phyloP scores from a whole-genome alignment of 2,888 invertebrate species.

The Melanostoma scalare region DNA sequence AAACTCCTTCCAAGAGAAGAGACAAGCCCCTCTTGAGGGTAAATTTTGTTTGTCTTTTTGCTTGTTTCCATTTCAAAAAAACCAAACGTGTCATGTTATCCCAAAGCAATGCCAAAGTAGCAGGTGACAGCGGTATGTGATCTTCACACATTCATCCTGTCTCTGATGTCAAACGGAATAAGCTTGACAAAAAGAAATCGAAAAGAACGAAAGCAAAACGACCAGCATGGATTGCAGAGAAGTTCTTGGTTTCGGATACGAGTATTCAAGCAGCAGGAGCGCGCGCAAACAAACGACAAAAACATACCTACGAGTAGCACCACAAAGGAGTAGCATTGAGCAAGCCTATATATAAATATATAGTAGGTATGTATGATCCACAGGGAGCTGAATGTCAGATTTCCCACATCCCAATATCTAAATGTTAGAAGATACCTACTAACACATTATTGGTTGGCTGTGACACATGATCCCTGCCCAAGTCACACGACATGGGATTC shows the following conservation, averaged over 20 bases:
- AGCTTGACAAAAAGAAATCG: constrained; percentile 64
- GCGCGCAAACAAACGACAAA: constrained; percentile 60
- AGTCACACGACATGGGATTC: constrained; percentile 69
- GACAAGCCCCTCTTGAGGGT: constrained; percentile 46
- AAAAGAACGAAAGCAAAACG: constrained; percentile 19
- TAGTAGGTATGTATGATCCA: constrained; percentile 42
- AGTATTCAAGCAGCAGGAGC: constrained; percentile 65
- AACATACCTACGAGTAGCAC: constrained; percentile 18
- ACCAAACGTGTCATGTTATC: constrained; percentile 74
- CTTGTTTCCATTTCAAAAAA: constrained; percentile 34
- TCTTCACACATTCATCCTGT: constrained; percentile 74
- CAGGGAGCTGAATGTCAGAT: constrained; percentile 67
- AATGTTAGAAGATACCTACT: constrained; percentile 46
- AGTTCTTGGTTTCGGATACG: constrained; percentile 31
- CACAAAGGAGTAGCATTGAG: constrained; percentile 62
- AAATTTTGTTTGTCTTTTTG: constrained; percentile 18
- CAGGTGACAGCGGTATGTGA: constrained; percentile 75
- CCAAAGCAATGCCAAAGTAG: constrained; percentile 66
- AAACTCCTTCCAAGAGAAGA: constrained; percentile 60
- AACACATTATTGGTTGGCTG: constrained; percentile 52
- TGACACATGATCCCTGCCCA: constrained; percentile 70
- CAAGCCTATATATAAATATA: constrained; percentile 29
- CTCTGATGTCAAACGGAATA: constrained; percentile 70
- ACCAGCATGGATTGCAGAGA: constrained; percentile 41
- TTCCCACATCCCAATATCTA: constrained; percentile 52